Evolutionary conservation across 2,113 vertebrate genomes (phyloP), one percentile per base, ranked within the genome.

Genomic region (Eonycteris spelaea): DNA sequence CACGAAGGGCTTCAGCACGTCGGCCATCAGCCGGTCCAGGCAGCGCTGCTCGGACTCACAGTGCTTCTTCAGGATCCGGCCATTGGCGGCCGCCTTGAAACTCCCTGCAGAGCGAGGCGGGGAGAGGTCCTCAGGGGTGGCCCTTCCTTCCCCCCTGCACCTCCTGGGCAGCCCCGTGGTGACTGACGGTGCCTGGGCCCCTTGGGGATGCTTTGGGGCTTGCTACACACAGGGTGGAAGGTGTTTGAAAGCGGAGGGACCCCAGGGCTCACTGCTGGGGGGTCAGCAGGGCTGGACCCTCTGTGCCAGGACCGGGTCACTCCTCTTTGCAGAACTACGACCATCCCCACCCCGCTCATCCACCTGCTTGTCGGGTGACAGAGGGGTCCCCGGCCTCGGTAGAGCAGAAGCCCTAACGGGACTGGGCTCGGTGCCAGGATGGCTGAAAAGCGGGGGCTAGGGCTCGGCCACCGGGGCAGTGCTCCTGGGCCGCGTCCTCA

Each of bases 21-120:
- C 99, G 0, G 94, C 98, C 99, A 99, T 99, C 95, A 99, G 98
- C 96, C 98, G 98, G 96, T 99, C 99, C 63, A 99, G 98, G 95
- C 99, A 99, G 88, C 99, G 99, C 98, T 99, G 99, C 98, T 99
- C 99, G 0, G 99, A 99, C 53, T 99, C 99, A 96, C 99, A 99
- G 98, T 99, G 99, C 98, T 99, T 99, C 98, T 99, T 99, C 97
- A 99, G 98, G 96, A 99, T 99, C 40, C 99, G 99, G 28, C 99
- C 99, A 0, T 99, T 99, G 71, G 99, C 99, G 0, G 99, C 99
- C 0, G 99, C 99, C 98, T 99, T 99, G 98, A 99, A 99, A 94
- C 99, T 99, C 94, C 99, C 99, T 99, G 98, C 38, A 48, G 95
- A 70, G 96, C 86, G 57, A 95, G 5, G 45, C 18, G 45, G 26